These are phyloP conservation scores for Drosophila falleni DNA, from an alignment of 2,888 invertebrate species.

Conservation along the genomic window DNA sequence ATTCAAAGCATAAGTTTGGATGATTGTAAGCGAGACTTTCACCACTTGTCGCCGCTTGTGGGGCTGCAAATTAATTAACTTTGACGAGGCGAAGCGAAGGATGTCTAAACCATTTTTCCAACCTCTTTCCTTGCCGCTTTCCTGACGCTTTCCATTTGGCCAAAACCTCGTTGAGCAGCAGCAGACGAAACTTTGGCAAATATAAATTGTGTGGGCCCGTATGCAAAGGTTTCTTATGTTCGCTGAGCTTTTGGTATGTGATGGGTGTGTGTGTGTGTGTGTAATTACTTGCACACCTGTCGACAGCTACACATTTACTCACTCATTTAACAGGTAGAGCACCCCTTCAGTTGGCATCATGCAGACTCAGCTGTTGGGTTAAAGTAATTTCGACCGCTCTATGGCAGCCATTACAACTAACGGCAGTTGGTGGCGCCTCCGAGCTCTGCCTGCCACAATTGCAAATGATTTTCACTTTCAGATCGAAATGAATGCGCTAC, in stretches of 20 bases:
- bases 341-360: conserved; percentile 12
- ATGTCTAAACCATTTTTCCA: conserved; percentile 76
- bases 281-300: conserved; percentile 80
- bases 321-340: conserved; percentile 72
- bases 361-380: conserved; percentile 61
- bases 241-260: neutral
- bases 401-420: conserved; percentile 70
- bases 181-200: conserved; percentile 74
- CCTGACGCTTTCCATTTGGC: neutral
- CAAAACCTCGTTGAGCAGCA: conserved; percentile 24
- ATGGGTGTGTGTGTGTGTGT: conserved; percentile 64
- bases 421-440: conserved; percentile 27
- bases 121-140: neutral
- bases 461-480: conserved; percentile 81
- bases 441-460: conserved; percentile 71
- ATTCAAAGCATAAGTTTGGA: conserved; percentile 29
- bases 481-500: conserved; percentile 77
- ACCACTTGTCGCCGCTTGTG: conserved; percentile 53
- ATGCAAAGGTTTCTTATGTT: conserved; percentile 67
- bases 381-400: conserved; percentile 77
- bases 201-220: conserved; percentile 74
- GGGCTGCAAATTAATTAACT: conserved; percentile 77
- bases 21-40: conserved; percentile 58
- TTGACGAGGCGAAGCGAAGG: conserved; percentile 73
- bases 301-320: conserved; percentile 80